Base-by-base conservation (phyloP, 2,888 invertebrate genomes). In the Drosophila kuntzei region DNA sequence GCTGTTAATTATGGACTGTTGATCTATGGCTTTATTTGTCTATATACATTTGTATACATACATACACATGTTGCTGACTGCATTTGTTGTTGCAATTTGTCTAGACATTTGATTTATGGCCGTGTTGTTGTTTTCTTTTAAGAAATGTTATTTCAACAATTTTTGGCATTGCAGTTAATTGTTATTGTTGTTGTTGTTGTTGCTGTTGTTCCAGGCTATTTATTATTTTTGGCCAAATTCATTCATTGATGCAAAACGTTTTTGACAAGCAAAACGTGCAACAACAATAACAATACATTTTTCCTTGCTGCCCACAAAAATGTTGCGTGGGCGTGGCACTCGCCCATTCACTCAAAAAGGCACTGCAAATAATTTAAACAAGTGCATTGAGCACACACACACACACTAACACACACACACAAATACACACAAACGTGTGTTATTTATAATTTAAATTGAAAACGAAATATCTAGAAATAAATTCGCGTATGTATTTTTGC, bases 61-160 rank as follows among this genome's bases (percentile, higher is more conserved):
- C 12, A 18, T 3, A n/a, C 14, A 25, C 43, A 25, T 22, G 25
- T 16, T 43, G 22, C 27, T 39, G 75, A 41, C 16, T 47, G 76
- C 50, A 61, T 53, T 60, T 69, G 53, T 68, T 64, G 64, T 41
- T 72, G 79, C 63, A 76, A 79, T 72, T 75, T 76, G 88, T 85
- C 88, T 82, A 85, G 79, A 87, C 88, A 49, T 41, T 77, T 80
- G 78, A 81, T 87, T 85, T 74, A 81, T 84, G 64, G 34, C 59
- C 66, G 61, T 64, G 55, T 63, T 70, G 43, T 51, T 65, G 22
- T 16, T 37, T 7, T 37, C 18, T 2, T 16, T 51, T 39, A 16
- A 9, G 37, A 11, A 39, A 44, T 60, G 29, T 47, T 74, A 69
- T 59, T 76, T 70, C 44, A 44, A 54, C 27, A 49, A 62, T 43